A percentile compares a stretch with the other conserved stretches of the same genome.
These are phyloP conservation scores for Drosophila sproati DNA, from an alignment of 1,140 invertebrate species.

Conservation along the genomic window DNA sequence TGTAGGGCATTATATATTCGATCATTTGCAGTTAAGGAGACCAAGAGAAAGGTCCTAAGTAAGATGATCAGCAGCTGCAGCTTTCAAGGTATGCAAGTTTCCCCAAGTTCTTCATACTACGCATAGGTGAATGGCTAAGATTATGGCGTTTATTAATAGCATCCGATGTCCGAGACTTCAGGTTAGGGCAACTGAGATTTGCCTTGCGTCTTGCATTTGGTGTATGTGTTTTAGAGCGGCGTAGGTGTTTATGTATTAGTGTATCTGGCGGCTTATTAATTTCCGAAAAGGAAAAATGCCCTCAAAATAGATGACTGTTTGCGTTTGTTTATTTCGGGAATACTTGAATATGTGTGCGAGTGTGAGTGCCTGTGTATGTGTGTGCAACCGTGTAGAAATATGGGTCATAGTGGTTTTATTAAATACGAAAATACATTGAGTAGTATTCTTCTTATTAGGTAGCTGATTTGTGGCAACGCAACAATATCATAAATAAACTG, in stretches of 20 bases:
- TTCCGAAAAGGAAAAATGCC: conserved; percentile 58
- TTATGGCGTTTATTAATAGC: conserved; percentile 67
- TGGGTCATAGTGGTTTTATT: conserved; percentile 44
- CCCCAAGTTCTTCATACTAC: conserved; percentile 46
- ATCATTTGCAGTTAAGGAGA: not conserved
- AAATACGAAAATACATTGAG: conserved; percentile 29
- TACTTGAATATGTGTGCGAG: conserved; percentile 3
- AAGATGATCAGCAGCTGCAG: conserved; percentile 30
- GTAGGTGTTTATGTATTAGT: conserved; percentile 18
- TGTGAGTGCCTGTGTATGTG: conserved; percentile 4
- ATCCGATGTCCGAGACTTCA: conserved; percentile 47
- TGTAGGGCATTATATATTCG: conserved; percentile 10
- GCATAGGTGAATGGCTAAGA: conserved; percentile 55
- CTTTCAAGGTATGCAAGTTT: conserved; percentile 51
- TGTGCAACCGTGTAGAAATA: conserved; percentile 14
- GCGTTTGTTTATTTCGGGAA: conserved; percentile 57
- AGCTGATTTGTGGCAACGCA: conserved; percentile 9
- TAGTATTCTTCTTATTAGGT: conserved; percentile 4
- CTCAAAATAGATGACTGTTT: conserved; percentile 63
- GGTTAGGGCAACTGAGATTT: conserved; percentile 67
- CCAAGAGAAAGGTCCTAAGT: not conserved
- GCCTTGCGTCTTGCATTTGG: conserved; percentile 40
- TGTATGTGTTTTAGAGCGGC: conserved; percentile 5
- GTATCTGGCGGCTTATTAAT: conserved; percentile 61
- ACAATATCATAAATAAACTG: not conserved